These are phyloP conservation scores for Catharus minimus DNA, from an alignment of 2,113 vertebrate species.

Conservation along the genomic window DNA sequence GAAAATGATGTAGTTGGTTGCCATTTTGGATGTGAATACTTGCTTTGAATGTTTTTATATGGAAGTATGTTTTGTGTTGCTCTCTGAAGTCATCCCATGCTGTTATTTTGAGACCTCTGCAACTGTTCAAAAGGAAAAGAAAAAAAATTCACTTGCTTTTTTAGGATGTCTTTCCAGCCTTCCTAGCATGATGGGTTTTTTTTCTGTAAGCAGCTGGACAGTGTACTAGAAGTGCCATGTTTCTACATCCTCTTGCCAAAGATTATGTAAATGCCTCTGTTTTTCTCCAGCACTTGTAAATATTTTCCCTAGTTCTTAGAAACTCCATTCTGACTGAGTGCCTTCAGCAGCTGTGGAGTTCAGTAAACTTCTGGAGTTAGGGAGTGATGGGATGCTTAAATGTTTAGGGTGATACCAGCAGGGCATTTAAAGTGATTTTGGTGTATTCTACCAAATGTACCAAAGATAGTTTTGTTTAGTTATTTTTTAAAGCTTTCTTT, in stretches of 20 bases:
- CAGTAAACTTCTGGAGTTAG: background rate
- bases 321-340: background rate
- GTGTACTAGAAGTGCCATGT: background rate
- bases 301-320: slow-evolving; percentile 32
- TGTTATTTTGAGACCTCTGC: background rate
- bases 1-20: background rate
- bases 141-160: background rate
- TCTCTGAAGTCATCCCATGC: background rate
- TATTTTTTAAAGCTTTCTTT: background rate
- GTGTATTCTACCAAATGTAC: background rate
- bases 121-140: background rate
- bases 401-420: background rate
- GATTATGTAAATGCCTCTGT: slow-evolving; percentile 23
- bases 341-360: background rate
- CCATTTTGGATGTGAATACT: background rate
- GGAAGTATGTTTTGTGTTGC: background rate
- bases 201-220: slow-evolving; percentile 22
- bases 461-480: background rate
- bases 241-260: slow-evolving; percentile 25
- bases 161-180: background rate
- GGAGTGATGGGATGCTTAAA: background rate
- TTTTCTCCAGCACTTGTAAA: slow-evolving; percentile 39
- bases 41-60: background rate
- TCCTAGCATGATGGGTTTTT: background rate
- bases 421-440: background rate